Base-by-base conservation (phyloP, 1,140 invertebrate genomes). In the Mamestra configurata region DNA sequence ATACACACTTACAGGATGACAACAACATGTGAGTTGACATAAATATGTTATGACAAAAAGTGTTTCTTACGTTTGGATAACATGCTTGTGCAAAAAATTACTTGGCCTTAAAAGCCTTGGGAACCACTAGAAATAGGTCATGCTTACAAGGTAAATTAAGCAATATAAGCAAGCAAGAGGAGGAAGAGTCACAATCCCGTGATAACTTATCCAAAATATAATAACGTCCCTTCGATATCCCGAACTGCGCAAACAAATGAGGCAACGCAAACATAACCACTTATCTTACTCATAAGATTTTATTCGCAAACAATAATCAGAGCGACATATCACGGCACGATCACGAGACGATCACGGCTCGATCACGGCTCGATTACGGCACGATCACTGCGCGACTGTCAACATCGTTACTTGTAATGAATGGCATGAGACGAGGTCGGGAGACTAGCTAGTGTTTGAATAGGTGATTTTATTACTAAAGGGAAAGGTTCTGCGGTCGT, bases 331-430 rank as follows among this genome's bases (percentile, higher is more conserved):
- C 61, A 40, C 61, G 35, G 8, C 8, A 31, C 35, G 61, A 66
- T 66, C 18, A 40, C 61, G 61, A 11, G 18, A 11, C 61, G 61
- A 66, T 66, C 35, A 13, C 18, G 61, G 11, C 8, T 11, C 31
- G 61, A 66, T 66, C 7, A 66, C 35, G 35, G 4, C n/a, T 20
- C 61, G 61, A 64, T 64, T 8, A 64, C 35, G 18, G 15, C 15
- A 7, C 57, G 57, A 61, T 61, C 57, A 20, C 15, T 5, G 6
- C 27, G 35, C 61, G 61, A 66, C 18, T 66, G 35, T 66, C 61
- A 43, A 66, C 61, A 66, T 40, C 61, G 61, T 66, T 66, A 40
- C 35, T n/a, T 59, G 35, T 66, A 66, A 66, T 66, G 61, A 66
- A 66, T 40, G 61, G 61, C 13, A n/a, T 2, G 43, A 49, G 15